A percentile compares a stretch with the other conserved stretches of the same genome.
Conservation (phyloP, 2,888 invertebrate species). For the Molanna angustata region DNA sequence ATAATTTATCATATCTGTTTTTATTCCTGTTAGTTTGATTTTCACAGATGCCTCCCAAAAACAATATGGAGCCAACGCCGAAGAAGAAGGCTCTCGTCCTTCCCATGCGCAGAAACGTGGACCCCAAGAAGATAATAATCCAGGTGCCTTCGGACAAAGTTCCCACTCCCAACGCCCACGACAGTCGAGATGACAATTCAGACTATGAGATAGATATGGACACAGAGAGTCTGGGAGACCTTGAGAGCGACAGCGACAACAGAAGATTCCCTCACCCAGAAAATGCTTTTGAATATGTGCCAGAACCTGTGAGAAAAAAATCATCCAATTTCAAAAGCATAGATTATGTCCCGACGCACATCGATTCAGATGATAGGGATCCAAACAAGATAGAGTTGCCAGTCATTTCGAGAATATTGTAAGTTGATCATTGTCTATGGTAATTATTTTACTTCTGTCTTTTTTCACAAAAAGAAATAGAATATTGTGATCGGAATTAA, state of each 20-base stretch:
- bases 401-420: constrained; percentile 25
- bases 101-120: constrained; percentile 45
- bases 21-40: constrained; percentile 33
- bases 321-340: constrained; percentile 36
- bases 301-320: constrained; percentile 36
- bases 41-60: constrained; percentile 51
- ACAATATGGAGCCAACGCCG: constrained; percentile 40
- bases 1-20: too few species aligned
- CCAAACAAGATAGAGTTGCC: constrained; percentile 21
- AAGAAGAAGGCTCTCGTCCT: constrained; percentile 48
- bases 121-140: constrained; percentile 48
- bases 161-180: constrained; percentile 12
- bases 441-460: too few species aligned
- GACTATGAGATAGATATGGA: constrained; percentile 38
- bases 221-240: constrained; percentile 40
- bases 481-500: too few species aligned
- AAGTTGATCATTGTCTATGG: too few species aligned
- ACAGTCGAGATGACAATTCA: constrained; percentile 25
- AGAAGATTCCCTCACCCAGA: constrained; percentile 32
- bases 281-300: constrained; percentile 41
- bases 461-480: too few species aligned
- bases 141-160: constrained; percentile 40
- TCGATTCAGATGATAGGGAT: constrained; percentile 44
- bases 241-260: constrained; percentile 39
- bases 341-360: constrained; percentile 41